These are phyloP conservation scores for Aricia artaxerxes DNA, from an alignment of 2,888 invertebrate species.

Conservation along the genomic window DNA sequence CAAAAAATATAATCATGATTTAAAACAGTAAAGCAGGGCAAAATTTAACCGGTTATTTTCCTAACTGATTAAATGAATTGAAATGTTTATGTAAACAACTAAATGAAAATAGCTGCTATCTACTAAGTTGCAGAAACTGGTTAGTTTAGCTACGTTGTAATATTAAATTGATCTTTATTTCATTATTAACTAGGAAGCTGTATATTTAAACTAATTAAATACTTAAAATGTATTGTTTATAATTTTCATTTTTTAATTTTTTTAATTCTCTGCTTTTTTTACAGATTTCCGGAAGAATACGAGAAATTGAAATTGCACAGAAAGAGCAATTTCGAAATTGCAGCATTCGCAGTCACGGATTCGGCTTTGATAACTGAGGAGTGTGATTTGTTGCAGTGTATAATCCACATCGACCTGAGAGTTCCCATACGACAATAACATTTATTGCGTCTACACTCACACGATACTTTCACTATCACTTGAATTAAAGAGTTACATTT, in stretches of 20 bases:
- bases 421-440: constrained; percentile 30
- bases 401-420: background rate
- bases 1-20: no score
- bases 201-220: background rate
- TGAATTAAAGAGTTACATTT: background rate
- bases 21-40: background rate
- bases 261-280: background rate
- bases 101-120: background rate
- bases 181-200: background rate
- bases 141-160: background rate
- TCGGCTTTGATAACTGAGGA: constrained; percentile 53
- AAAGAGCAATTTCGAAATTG: constrained; percentile 48
- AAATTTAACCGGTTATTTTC: background rate
- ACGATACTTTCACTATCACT: constrained; percentile 25
- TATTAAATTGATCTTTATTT: background rate
- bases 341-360: constrained; percentile 50
- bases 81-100: background rate
- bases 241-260: background rate
- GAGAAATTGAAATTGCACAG: constrained; percentile 43
- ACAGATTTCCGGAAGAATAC: background rate
- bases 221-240: background rate
- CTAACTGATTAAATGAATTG: background rate
- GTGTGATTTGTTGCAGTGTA: constrained; percentile 54
- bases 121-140: constrained; percentile 4
- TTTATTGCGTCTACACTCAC: constrained; percentile 4